Evolutionary conservation across 2,888 invertebrate species (phyloP).

Genomic region (Arctia plantaginis): DNA sequence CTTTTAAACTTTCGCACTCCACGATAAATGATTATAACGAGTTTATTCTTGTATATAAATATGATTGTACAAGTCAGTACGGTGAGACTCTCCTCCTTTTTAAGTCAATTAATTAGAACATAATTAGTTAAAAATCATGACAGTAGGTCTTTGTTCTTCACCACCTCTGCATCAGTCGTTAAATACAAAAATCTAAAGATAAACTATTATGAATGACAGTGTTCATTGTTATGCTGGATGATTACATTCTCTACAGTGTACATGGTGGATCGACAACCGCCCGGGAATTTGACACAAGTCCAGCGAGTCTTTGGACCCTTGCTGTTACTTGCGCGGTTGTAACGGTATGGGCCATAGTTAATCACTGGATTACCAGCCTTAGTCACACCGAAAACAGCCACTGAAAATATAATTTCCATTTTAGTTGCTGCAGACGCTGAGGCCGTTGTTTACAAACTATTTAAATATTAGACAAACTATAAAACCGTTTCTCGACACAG

Average conservation of each 20-base stretch:
- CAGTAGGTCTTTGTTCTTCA: background rate
- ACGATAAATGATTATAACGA: background rate
- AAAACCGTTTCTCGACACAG: background rate
- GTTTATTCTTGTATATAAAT: background rate
- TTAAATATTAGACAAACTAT: too few species aligned
- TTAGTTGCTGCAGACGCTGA: background rate
- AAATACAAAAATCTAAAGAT: background rate
- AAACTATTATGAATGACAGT: slow-evolving; percentile 20
- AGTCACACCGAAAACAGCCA: slow-evolving; percentile 21
- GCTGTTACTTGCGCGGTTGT: slow-evolving; percentile 25
- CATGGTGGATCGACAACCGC: slow-evolving; percentile 27
- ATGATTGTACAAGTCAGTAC: background rate
- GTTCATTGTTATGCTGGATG: slow-evolving; percentile 23
- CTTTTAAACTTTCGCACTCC: background rate
- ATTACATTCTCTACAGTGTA: slow-evolving; percentile 25
- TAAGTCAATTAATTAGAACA: background rate
- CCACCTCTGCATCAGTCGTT: background rate
- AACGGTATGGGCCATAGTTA: slow-evolving; percentile 24
- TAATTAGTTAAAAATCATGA: background rate
- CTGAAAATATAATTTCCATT: slow-evolving; percentile 16
- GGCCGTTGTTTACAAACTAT: background rate
- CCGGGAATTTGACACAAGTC: slow-evolving; percentile 26
- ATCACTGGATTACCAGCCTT: slow-evolving; percentile 26
- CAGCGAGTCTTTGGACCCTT: slow-evolving; percentile 18
- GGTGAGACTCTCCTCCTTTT: background rate